phyloP scores from a whole-genome alignment of 2,113 vertebrate genomes.

The Neopipo cinnamomea region DNA sequence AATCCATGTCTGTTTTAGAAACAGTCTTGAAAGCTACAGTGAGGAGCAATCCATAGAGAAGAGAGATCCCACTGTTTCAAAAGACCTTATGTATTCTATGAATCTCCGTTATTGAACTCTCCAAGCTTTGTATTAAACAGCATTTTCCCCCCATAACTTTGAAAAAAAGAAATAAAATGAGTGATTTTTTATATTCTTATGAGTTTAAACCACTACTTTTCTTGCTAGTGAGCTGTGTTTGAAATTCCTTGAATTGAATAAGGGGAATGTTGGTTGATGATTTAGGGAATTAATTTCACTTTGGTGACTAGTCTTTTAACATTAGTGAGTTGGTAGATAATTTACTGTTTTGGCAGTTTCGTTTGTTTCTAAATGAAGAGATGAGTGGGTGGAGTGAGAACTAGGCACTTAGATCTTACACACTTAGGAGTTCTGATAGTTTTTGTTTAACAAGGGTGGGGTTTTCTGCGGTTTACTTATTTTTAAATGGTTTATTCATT shows the following conservation, averaged over 20 bases:
- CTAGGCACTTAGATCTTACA: neutral
- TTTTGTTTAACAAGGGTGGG: conserved; percentile 20
- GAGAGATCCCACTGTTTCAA: neutral
- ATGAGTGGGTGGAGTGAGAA: conserved; percentile 13
- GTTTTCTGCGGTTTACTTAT: conserved; percentile 18
- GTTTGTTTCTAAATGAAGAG: conserved; percentile 17
- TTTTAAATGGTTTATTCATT: conserved; percentile 23
- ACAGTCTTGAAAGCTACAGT: neutral
- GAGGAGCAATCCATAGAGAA: neutral
- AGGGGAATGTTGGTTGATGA: neutral
- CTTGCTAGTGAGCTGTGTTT: neutral
- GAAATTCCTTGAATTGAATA: neutral
- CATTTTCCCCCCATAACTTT: rapidly evolving
- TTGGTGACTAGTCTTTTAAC: neutral
- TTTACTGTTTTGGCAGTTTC: neutral
- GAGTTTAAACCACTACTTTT: neutral
- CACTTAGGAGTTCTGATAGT: neutral
- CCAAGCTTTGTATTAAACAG: neutral
- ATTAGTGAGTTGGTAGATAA: neutral
- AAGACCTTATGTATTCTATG: neutral
- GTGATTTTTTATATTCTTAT: neutral
- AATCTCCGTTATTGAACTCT: neutral
- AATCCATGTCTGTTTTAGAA: neutral
- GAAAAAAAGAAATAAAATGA: neutral
- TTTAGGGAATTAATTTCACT: neutral